These are phyloP conservation scores for Gorsachius magnificus DNA, from an alignment of 2,797 vertebrate genomes.

Conservation along the genomic window DNA sequence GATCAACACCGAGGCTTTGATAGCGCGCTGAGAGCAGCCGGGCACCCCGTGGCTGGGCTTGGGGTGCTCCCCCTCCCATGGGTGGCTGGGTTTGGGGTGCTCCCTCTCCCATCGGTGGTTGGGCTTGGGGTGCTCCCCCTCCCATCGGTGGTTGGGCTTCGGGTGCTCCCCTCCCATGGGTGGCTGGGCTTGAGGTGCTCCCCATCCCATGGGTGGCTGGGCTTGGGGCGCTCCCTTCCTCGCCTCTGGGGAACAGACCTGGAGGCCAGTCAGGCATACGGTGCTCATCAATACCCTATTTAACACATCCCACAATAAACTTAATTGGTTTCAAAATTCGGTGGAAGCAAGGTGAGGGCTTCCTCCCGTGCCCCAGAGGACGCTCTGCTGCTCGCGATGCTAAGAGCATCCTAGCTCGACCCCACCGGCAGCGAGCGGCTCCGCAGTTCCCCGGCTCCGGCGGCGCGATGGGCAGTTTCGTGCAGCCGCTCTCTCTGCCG, in stretches of 20 bases:
- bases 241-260: accelerated
- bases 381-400: neutral
- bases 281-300: accelerated
- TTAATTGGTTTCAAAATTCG: accelerated
- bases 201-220: too few species aligned
- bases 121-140: too few species aligned
- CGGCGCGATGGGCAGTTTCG: accelerated
- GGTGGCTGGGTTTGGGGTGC: too few species aligned
- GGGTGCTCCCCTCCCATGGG: too few species aligned
- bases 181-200: too few species aligned
- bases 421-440: neutral
- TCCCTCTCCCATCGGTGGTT: too few species aligned
- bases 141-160: too few species aligned
- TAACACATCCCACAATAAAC: accelerated
- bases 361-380: neutral
- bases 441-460: accelerated
- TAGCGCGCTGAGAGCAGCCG: accelerated
- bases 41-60: neutral
- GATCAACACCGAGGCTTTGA: neutral
- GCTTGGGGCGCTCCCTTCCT: too few species aligned
- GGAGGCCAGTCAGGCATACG: accelerated
- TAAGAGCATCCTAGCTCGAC: accelerated
- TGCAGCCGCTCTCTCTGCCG: neutral
- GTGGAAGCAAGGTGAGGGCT: accelerated
- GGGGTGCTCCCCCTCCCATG: neutral